phyloP scores from a whole-genome alignment of 1,140 invertebrate species.

The Spodoptera litura region DNA sequence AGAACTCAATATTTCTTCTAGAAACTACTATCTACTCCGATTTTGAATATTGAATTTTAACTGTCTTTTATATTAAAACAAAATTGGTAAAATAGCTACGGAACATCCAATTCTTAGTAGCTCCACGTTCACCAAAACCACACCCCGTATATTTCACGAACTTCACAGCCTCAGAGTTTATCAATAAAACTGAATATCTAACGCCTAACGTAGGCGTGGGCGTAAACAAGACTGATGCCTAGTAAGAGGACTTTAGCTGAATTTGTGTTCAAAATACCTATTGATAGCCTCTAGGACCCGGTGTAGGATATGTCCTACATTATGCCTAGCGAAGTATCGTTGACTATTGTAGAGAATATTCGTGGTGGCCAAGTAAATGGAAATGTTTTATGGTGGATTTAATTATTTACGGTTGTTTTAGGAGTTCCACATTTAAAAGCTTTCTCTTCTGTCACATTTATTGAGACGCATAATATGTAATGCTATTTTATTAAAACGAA shows the following conservation, averaged over 20 bases:
- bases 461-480: too few relatives aligned
- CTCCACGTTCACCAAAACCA: neutral
- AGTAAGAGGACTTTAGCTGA: constrained; percentile 42
- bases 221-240: constrained; percentile 48
- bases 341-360: neutral
- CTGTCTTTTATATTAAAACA: too few relatives aligned
- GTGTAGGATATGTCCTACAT: constrained; percentile 40
- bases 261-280: constrained; percentile 45
- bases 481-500: too few relatives aligned
- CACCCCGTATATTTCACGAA: constrained; percentile 7
- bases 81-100: too few relatives aligned
- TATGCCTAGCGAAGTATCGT: constrained; percentile 1
- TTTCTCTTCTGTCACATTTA: too few relatives aligned
- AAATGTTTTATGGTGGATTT: neutral
- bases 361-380: neutral
- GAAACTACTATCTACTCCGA: too few relatives aligned
- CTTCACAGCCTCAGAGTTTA: constrained; percentile 36
- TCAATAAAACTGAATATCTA: constrained; percentile 51
- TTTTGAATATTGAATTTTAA: too few relatives aligned
- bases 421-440: too few relatives aligned
- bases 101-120: neutral
- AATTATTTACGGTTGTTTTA: too few relatives aligned
- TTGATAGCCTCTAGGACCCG: constrained; percentile 34
- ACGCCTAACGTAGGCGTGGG: constrained; percentile 37
- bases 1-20: too few relatives aligned